phyloP scores from a whole-genome alignment of 2,888 invertebrate genomes.

The Harmothoe impar region DNA sequence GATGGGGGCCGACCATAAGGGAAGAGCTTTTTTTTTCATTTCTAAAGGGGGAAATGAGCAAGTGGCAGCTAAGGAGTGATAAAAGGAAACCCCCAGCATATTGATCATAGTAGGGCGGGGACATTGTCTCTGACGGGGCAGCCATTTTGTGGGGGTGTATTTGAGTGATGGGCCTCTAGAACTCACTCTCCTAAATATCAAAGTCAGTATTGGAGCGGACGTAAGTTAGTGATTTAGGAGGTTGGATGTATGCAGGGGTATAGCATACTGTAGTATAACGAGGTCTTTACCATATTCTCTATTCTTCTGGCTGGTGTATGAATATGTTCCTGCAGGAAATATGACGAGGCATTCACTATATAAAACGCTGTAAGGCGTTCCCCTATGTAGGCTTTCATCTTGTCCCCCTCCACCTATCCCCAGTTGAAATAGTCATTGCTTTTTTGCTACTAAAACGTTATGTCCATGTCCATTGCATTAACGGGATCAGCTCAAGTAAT shows the following conservation, averaged over 20 bases:
- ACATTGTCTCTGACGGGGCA: background rate
- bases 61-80: no score
- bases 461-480: no score
- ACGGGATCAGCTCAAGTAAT: no score
- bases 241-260: background rate
- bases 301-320: background rate
- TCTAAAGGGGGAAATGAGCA: no score
- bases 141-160: background rate
- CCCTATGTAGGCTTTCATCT: no score
- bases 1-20: no score
- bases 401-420: no score
- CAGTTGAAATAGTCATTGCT: no score
- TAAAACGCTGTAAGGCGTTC: background rate
- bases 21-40: no score
- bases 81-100: background rate
- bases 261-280: background rate
- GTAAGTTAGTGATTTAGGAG: background rate
- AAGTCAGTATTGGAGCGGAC: background rate
- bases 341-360: conserved; percentile 10
- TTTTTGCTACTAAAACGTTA: no score
- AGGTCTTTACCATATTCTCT: conserved; percentile 11
- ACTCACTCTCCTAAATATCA: background rate
- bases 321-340: conserved; percentile 1
- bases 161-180: conserved; percentile 1
- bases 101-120: background rate